phyloP scores from a whole-genome alignment of 2,888 invertebrate genomes.

The Oxycera nigricornis region DNA sequence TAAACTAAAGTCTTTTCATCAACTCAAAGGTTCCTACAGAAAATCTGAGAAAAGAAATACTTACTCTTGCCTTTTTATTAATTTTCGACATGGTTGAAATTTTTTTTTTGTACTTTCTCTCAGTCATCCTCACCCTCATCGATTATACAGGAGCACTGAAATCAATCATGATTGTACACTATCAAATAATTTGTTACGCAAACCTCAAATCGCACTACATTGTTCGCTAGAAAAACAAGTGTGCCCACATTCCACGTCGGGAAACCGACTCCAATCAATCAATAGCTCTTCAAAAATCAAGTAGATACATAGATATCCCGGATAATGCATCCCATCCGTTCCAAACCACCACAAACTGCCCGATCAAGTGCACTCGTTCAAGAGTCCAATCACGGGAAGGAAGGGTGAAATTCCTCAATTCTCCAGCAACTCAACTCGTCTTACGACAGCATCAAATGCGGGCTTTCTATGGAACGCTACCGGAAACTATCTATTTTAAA shows the following conservation, averaged over 20 bases:
- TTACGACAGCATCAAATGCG: background rate
- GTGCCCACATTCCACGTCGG: background rate
- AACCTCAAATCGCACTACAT: too few species aligned
- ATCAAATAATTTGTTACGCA: too few species aligned
- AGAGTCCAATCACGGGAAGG: background rate
- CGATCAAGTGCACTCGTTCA: background rate
- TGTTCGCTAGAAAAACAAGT: too few species aligned
- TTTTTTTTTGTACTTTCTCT: too few species aligned
- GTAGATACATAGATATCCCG: background rate
- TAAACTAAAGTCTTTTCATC: too few species aligned
- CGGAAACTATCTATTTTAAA: constrained; percentile 28
- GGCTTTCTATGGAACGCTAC: constrained; percentile 16
- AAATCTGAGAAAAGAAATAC: too few species aligned
- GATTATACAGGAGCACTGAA: too few species aligned
- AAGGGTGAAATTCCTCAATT: background rate
- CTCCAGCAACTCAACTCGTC: background rate
- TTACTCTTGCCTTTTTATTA: too few species aligned
- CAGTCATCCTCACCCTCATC: too few species aligned
- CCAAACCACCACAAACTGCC: background rate
- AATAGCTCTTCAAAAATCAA: constrained; percentile 13
- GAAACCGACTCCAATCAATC: constrained; percentile 8
- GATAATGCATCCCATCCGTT: background rate
- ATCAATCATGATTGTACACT: too few species aligned
- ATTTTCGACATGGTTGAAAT: too few species aligned
- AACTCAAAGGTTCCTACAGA: too few species aligned